Base-by-base conservation (phyloP, 1,140 invertebrate genomes). In the Steinernema khuongi region DNA sequence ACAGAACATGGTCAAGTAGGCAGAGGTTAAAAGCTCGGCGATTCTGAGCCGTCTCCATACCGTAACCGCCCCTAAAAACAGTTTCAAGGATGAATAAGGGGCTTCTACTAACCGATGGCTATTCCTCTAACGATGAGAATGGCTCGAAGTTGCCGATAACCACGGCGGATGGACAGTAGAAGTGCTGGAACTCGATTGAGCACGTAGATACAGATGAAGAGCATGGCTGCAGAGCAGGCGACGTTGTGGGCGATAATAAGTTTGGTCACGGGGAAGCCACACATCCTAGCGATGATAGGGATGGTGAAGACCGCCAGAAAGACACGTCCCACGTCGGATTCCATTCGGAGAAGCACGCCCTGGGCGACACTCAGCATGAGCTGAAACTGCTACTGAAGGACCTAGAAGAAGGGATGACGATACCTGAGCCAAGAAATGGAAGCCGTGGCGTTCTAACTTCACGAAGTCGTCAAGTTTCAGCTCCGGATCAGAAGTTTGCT, bases 171-270 rank as follows among this genome's bases (percentile, higher is more conserved):
- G 31, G 85, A 85, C 33, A 85, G 83, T 18, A 88, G 80, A 30
- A 88, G 83, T 50, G 80, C 75, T 29, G 87, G 86, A 32, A 88
- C 80, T 70, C 85, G 84, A 78, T 88, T 88, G 73, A 88, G 86
- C 19, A 88, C 81, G 74, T 86, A 87, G n/a, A 86, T 79, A 31
- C 87, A 77, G 1, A 88, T 82, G 19, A 87, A 85, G 30, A 88
- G 80, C 50, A 86, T 80, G 1, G 79, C 81, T 67, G 83, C 82
- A n/a, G 86, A 83, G 31, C 85, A 85, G 19, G 87, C 81, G 83
- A 88, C 85, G 72, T 88, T 88, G 75, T 89, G 88, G 41, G 88
- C 83, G 4, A 86, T 76, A n/a, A 84, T 85, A 31, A 89, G 80
- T 33, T 86, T 81, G 17, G 85, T 79, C 0, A 86, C 76, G 17